Evolutionary conservation across 2,888 invertebrate species (phyloP).

Genomic region (Phaedon cochleariae): DNA sequence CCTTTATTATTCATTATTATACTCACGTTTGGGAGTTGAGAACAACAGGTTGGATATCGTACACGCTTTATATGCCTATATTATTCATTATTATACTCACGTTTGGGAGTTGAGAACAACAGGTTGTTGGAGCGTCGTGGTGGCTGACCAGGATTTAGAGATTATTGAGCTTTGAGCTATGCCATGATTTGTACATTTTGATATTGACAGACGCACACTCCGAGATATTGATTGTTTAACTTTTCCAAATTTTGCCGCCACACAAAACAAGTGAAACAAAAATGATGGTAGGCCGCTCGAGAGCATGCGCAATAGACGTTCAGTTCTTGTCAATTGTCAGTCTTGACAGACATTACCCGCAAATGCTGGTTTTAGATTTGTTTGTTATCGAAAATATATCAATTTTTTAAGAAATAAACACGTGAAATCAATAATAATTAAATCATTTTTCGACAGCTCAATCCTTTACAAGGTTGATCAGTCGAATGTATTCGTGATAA

Average conservation of each 20-base stretch:
- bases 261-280: slow-evolving; percentile 49
- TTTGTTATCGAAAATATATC: slow-evolving; percentile 49
- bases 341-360: slow-evolving; percentile 50
- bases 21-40: neutral
- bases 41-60: slow-evolving; percentile 39
- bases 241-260: slow-evolving; percentile 53
- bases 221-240: slow-evolving; percentile 53
- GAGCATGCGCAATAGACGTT: slow-evolving; percentile 27
- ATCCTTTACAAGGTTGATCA: slow-evolving; percentile 37
- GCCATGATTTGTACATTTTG: slow-evolving; percentile 1
- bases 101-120: slow-evolving; percentile 15
- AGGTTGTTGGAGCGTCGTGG: slow-evolving; percentile 25
- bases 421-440: slow-evolving; percentile 37
- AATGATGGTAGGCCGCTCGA: slow-evolving; percentile 32
- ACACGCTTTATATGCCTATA: too few species aligned
- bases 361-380: slow-evolving; percentile 49
- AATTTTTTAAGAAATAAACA: slow-evolving; percentile 45
- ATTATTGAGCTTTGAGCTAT: too few species aligned
- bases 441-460: slow-evolving; percentile 36
- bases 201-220: slow-evolving; percentile 48
- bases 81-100: too few species aligned
- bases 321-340: slow-evolving; percentile 30
- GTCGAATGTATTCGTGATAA: slow-evolving; percentile 42
- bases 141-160: neutral
- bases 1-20: too few species aligned